Evolutionary conservation across 2,113 vertebrate genomes (phyloP).

Genomic region (Steatornis caripensis): DNA sequence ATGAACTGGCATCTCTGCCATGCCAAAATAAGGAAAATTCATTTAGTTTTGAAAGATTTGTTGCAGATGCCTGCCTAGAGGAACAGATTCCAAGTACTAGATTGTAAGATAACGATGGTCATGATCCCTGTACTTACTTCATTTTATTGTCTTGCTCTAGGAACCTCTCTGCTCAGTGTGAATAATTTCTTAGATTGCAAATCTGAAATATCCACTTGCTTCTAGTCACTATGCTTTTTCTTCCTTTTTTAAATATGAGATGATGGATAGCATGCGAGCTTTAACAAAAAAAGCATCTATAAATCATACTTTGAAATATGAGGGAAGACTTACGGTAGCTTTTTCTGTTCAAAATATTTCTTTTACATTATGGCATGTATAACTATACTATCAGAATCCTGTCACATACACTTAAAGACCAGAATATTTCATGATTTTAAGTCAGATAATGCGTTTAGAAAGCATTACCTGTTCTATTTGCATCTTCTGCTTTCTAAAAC

Average conservation of each 20-base stretch:
- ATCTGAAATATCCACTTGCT: background rate
- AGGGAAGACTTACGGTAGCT: background rate
- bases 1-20: background rate
- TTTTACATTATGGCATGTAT: background rate
- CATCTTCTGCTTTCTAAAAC: background rate
- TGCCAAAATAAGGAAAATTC: background rate
- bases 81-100: background rate
- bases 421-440: background rate
- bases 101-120: background rate
- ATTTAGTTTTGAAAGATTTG: background rate
- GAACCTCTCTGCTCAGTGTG: background rate
- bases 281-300: background rate
- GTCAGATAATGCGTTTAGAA: background rate
- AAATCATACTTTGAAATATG: background rate
- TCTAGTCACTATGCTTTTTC: background rate
- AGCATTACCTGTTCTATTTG: background rate
- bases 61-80: background rate
- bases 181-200: background rate
- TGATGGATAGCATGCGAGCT: background rate
- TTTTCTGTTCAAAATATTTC: background rate
- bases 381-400: background rate
- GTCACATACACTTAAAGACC: background rate
- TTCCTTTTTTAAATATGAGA: fast-evolving
- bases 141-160: background rate
- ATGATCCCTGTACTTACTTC: background rate